Evolutionary conservation across 2,113 vertebrate species (phyloP).

Genomic region (Acinonyx jubatus): DNA sequence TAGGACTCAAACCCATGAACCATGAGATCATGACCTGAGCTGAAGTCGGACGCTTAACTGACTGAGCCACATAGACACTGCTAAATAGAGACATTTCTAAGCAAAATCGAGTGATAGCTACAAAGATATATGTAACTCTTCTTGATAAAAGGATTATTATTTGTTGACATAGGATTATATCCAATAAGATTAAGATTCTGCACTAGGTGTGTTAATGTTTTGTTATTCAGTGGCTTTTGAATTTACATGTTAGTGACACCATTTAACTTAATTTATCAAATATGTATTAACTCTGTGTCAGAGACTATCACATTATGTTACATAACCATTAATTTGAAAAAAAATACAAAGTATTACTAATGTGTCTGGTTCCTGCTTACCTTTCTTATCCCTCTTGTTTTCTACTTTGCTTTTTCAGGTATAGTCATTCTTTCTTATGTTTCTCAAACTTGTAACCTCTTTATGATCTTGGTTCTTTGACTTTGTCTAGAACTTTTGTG

Average conservation of each 20-base stretch:
- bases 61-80: no score
- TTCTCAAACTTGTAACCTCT: constrained; percentile 15
- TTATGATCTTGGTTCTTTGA: constrained; percentile 30
- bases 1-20: no score
- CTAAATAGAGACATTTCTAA: not conserved
- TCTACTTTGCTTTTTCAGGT: constrained; percentile 28
- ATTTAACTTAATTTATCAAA: constrained; percentile 46
- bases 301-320: not conserved
- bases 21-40: no score
- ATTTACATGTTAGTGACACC: not conserved
- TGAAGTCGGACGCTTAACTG: no score
- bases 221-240: constrained; percentile 26
- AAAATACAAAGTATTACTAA: not conserved
- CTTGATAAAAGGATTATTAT: constrained; percentile 14
- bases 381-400: not conserved
- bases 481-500: not conserved
- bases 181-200: constrained; percentile 41
- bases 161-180: constrained; percentile 23
- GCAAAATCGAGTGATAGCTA: not conserved
- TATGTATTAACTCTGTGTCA: constrained; percentile 28
- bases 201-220: constrained; percentile 28
- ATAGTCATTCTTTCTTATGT: not conserved
- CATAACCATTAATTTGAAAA: constrained; percentile 38
- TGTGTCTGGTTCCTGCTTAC: not conserved
- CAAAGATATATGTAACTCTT: not conserved